Conservation (phyloP, 2,113 vertebrate species). For the Bambusicola thoracicus region DNA sequence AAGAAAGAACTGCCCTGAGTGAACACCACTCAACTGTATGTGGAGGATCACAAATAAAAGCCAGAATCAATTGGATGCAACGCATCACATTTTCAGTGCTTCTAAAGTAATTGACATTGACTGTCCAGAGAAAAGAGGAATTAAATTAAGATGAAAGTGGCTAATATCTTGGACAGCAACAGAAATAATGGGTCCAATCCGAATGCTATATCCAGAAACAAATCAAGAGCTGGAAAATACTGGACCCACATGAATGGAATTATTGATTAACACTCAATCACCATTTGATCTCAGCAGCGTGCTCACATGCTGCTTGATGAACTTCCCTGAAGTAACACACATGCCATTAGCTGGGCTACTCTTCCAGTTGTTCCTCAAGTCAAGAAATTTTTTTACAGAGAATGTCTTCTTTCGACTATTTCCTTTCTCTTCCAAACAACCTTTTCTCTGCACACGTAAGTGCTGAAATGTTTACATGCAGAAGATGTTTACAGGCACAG, state of each 20-base stretch:
- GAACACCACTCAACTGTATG: neutral
- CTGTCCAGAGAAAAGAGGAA: neutral
- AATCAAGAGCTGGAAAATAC: neutral
- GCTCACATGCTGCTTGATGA: neutral
- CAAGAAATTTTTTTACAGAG: neutral
- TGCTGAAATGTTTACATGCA: fast-evolving
- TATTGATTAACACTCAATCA: neutral
- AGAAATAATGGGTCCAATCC: neutral
- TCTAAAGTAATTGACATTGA: neutral
- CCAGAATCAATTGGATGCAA: neutral
- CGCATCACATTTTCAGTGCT: neutral
- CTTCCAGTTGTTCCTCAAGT: neutral
- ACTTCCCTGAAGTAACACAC: neutral
- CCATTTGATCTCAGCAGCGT: neutral
- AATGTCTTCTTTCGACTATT: neutral
- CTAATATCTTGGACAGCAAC: neutral
- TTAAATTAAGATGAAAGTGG: neutral
- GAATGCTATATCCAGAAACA: neutral
- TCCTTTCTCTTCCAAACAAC: neutral
- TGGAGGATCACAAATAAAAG: neutral
- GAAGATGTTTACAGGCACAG: too few relatives aligned
- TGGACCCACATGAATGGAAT: neutral
- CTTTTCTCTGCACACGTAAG: fast-evolving
- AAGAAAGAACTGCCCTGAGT: too few relatives aligned
- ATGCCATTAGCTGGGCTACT: neutral